phyloP scores from a whole-genome alignment of 1,140 invertebrate genomes.

The Leptopilina clavipes region DNA sequence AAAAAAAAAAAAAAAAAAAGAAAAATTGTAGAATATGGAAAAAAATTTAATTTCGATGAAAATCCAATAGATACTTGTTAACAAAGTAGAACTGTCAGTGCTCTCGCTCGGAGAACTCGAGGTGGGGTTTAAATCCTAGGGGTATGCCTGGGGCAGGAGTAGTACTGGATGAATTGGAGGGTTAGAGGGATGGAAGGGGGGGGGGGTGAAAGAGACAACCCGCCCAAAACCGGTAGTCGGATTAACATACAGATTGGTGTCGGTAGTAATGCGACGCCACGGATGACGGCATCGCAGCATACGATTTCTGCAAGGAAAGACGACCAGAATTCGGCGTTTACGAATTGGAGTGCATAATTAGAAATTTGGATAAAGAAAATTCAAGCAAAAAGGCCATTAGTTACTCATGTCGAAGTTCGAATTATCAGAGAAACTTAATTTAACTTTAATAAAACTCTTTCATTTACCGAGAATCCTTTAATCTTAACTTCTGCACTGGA shows the following conservation, averaged over 20 bases:
- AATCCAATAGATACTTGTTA: conserved; percentile 25
- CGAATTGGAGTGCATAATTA: conserved; percentile 25
- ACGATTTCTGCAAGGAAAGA: conserved; percentile 18
- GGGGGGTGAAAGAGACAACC: background rate
- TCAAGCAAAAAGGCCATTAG: background rate
- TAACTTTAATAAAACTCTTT: background rate
- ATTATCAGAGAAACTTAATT: background rate
- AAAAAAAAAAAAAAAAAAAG: background rate
- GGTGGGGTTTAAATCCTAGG: conserved; percentile 28
- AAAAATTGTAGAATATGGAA: background rate
- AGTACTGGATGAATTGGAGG: background rate
- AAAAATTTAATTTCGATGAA: conserved; percentile 8
- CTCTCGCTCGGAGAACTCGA: background rate
- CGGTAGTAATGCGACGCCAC: conserved; percentile 33
- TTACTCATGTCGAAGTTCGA: background rate
- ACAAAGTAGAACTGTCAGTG: conserved; percentile 25
- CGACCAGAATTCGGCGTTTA: conserved; percentile 28
- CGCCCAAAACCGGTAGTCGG: conserved; percentile 23
- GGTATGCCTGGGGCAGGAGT: background rate
- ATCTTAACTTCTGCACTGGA: too few species aligned
- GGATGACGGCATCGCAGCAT: conserved; percentile 30
- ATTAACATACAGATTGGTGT: conserved; percentile 34
- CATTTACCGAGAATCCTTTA: background rate
- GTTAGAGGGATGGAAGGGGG: background rate
- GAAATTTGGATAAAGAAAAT: conserved; percentile 18